Conservation (phyloP, 2,797 vertebrate species). For the Momotus momota region DNA sequence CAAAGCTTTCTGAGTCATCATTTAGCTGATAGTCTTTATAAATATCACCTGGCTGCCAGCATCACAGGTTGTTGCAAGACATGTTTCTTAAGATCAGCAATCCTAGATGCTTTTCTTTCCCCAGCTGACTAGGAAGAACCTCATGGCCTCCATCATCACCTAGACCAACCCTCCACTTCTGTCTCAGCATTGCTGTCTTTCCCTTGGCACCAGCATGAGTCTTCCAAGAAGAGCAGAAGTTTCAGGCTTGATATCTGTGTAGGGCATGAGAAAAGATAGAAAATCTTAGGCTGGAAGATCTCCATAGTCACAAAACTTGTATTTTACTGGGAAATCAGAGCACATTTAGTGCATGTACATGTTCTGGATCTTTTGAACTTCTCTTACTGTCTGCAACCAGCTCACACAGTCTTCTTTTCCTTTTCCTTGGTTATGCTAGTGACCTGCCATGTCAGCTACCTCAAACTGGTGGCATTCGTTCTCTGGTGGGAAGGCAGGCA, state of each 20-base stretch:
- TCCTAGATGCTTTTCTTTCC: neutral
- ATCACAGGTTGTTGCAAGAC: neutral
- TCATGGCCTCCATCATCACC: neutral
- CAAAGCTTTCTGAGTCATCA: neutral
- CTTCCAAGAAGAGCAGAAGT: neutral
- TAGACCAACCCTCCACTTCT: neutral
- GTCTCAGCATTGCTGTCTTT: neutral
- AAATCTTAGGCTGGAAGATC: neutral
- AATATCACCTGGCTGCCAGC: neutral
- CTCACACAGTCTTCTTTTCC: neutral
- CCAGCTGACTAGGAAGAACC: neutral
- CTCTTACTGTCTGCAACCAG: neutral
- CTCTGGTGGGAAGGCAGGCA: neutral
- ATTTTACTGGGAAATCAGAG: neutral
- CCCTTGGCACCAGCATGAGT: fast-evolving
- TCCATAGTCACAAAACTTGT: neutral
- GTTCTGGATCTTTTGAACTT: neutral
- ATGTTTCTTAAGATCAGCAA: neutral
- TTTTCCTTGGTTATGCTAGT: neutral
- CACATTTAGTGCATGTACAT: fast-evolving
- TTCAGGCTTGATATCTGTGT: neutral
- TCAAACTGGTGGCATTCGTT: neutral
- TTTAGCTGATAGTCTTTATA: neutral
- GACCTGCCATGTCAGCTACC: neutral
- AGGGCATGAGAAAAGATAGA: neutral